Evolutionary conservation across 1,140 invertebrate species (phyloP).

Genomic region (Bombus vancouverensis): DNA sequence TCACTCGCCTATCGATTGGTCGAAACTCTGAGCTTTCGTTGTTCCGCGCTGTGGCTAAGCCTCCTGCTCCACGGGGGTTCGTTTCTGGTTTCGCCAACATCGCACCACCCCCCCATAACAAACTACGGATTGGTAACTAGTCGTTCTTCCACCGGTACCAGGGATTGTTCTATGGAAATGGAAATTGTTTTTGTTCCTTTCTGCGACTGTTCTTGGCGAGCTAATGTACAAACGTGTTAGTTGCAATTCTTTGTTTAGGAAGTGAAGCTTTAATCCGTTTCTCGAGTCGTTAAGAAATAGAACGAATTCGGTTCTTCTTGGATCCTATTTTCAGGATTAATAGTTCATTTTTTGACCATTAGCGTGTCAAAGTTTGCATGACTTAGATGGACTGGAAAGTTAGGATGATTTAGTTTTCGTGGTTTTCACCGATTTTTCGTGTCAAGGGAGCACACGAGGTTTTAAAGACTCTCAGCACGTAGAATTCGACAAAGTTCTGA

Average conservation of each 20-base stretch:
- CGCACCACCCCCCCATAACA: background rate
- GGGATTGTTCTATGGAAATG: background rate
- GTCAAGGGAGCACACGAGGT: too few relatives aligned
- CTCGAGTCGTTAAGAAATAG: too few relatives aligned
- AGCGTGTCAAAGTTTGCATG: too few relatives aligned
- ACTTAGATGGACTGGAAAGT: too few relatives aligned
- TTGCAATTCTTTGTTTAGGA: background rate
- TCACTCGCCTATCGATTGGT: constrained; percentile 51
- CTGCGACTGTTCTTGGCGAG: background rate
- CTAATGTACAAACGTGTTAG: too few relatives aligned
- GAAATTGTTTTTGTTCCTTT: background rate
- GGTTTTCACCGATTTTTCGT: too few relatives aligned
- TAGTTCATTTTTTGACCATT: too few relatives aligned
- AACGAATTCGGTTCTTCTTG: too few relatives aligned
- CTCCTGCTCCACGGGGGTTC: constrained; percentile 14
- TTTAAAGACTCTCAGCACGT: too few relatives aligned
- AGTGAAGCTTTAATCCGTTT: background rate
- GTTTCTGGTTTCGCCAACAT: constrained; percentile 28
- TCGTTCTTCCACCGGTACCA: background rate
- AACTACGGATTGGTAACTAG: constrained; percentile 24
- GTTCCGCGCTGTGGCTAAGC: constrained; percentile 33
- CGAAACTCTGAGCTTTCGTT: constrained; percentile 45
- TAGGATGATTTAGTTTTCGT: too few relatives aligned
- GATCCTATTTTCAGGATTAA: too few relatives aligned
- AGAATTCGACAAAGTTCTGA: too few relatives aligned